These are phyloP conservation scores for Eptatretus burgeri DNA, from an alignment of 2,113 vertebrate genomes.

Conservation along the genomic window DNA sequence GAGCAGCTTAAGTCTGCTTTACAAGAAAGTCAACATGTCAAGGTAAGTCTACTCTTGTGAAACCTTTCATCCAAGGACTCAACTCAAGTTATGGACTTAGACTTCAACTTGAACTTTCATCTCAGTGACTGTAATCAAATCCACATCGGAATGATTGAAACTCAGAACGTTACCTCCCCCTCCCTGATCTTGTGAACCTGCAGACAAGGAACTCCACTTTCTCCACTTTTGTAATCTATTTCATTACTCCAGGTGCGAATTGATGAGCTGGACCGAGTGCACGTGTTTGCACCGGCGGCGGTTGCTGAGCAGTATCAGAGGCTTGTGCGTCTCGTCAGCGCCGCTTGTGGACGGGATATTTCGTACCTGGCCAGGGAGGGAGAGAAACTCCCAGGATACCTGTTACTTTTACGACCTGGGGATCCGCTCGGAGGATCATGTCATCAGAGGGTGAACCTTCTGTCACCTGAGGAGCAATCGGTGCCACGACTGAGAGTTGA, in stretches of 20 bases:
- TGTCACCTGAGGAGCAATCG: background rate
- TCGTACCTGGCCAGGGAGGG: conserved; percentile 20
- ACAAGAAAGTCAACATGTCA: conserved; percentile 40
- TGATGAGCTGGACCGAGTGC: conserved; percentile 49
- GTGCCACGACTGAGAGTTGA: background rate
- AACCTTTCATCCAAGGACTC: no score
- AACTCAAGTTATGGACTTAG: no score
- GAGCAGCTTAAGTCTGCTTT: conserved; percentile 35
- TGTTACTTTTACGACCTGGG: background rate
- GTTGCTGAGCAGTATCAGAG: conserved; percentile 30
- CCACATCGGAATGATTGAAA: no score
- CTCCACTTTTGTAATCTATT: no score
- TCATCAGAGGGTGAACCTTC: background rate
- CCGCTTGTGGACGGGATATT: conserved; percentile 71
- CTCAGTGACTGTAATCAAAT: no score
- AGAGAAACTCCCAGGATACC: background rate
- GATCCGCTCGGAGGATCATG: background rate
- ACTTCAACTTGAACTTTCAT: no score
- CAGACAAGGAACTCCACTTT: no score
- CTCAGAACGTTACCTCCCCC: no score
- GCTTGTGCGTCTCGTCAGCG: conserved; percentile 60
- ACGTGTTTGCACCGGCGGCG: conserved; percentile 43
- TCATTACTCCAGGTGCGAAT: conserved; percentile 26
- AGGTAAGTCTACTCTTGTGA: conserved; percentile 21
- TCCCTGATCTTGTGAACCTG: no score